Percentiles rank a stretch among this genome's conserved stretches.
Conservation (phyloP, 2,888 invertebrate genomes). For the Sepiola atlantica region DNA sequence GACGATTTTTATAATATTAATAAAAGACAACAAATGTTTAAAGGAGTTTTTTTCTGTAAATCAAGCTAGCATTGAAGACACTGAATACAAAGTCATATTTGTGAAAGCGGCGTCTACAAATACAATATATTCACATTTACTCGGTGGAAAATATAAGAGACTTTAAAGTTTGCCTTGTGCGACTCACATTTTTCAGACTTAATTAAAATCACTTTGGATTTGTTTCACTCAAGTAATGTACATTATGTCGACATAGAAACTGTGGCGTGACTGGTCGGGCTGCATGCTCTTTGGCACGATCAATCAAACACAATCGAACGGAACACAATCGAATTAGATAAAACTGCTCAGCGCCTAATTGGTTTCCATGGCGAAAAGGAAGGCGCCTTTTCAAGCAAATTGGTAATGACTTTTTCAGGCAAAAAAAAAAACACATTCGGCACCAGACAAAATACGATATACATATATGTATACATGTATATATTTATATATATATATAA, state of each 20-base stretch:
- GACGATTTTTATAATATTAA: no score
- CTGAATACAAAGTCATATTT: no score
- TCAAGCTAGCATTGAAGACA: no score
- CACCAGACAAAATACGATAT: not conserved
- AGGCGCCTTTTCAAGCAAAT: slow-evolving; percentile 8
- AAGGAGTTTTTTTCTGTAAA: no score
- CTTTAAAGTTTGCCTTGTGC: not conserved
- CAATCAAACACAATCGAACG: not conserved
- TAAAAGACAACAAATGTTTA: no score
- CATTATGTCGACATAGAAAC: slow-evolving; percentile 18
- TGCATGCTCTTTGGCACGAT: not conserved
- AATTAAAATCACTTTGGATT: slow-evolving; percentile 6
- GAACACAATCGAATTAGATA: slow-evolving; percentile 9
- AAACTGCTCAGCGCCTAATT: not conserved
- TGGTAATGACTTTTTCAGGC: not conserved
- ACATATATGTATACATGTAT: not conserved
- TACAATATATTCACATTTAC: no score
- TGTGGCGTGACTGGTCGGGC: not conserved
- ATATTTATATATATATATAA: not conserved
- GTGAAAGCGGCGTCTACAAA: no score
- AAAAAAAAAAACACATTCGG: not conserved
- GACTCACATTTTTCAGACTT: slow-evolving; percentile 21
- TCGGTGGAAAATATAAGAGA: not conserved
- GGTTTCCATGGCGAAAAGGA: not conserved
- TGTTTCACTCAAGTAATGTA: not conserved